phyloP scores from a whole-genome alignment of 2,113 vertebrate species.

The Mixornis gularis region DNA sequence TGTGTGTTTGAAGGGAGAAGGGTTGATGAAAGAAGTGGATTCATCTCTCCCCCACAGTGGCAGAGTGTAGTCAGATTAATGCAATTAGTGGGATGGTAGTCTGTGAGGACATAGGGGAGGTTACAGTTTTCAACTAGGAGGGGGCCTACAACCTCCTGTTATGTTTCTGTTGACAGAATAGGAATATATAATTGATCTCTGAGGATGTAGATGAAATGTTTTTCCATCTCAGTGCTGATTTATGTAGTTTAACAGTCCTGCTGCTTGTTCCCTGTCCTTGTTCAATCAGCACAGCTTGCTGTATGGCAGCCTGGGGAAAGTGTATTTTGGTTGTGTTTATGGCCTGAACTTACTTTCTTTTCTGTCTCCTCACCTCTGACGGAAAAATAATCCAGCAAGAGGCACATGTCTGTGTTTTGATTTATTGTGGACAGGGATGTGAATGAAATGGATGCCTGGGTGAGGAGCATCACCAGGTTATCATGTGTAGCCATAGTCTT shows the following conservation, averaged over 20 bases:
- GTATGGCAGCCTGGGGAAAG: not conserved
- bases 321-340: not conserved
- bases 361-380: not conserved
- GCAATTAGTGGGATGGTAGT: not conserved
- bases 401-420: not conserved
- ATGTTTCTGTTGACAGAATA: not conserved
- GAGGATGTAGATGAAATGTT: not conserved
- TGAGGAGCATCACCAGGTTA: not conserved
- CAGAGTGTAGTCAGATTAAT: not conserved
- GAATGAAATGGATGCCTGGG: not conserved
- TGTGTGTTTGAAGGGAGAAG: not conserved
- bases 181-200: not conserved
- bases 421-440: not conserved
- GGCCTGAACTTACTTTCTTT: not conserved
- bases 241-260: not conserved
- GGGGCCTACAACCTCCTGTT: not conserved
- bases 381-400: not conserved
- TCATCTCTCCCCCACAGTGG: not conserved
- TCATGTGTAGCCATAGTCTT: not conserved
- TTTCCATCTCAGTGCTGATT: not conserved
- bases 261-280: accelerated
- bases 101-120: not conserved
- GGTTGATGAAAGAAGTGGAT: not conserved
- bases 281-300: not conserved
- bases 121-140: not conserved